phyloP scores from a whole-genome alignment of 2,113 vertebrate genomes.

The Parus major region DNA sequence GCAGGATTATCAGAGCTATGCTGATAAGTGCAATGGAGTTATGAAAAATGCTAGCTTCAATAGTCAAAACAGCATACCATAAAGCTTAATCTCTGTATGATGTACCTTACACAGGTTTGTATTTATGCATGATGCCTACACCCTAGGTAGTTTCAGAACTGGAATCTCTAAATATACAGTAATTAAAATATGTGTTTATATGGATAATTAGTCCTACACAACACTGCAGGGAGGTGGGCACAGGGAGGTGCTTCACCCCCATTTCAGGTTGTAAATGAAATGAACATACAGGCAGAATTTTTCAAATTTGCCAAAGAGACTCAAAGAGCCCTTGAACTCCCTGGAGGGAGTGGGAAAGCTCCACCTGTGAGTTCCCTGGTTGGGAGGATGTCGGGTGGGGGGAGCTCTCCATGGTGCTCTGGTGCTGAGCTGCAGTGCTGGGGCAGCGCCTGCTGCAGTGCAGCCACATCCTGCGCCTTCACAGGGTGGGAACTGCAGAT shows the following conservation, averaged over 20 bases:
- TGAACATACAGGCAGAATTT: neutral
- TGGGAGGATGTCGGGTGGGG: fast-evolving
- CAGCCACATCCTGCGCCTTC: fast-evolving
- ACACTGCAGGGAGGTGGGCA: neutral
- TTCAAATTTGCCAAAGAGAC: neutral
- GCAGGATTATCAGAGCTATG: neutral
- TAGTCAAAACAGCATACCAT: neutral
- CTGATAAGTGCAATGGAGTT: neutral
- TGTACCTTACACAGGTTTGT: neutral
- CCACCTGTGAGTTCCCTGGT: fast-evolving
- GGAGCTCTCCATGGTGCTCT: conserved; percentile 23
- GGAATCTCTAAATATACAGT: neutral
- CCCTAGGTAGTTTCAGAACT: neutral
- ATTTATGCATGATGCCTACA: neutral
- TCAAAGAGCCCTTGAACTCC: neutral
- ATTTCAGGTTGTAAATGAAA: neutral
- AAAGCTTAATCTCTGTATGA: neutral
- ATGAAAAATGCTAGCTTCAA: neutral
- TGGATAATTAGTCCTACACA: neutral
- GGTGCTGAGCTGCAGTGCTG: fast-evolving
- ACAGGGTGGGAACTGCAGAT: neutral
- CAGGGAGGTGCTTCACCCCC: neutral
- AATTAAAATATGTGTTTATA: neutral
- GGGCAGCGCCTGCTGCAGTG: neutral
- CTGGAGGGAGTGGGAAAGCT: neutral